Percentiles rank a stretch among this genome's conserved stretches.
Evolutionary conservation across 2,113 vertebrate species (phyloP).

Genomic region (Natator depressus): DNA sequence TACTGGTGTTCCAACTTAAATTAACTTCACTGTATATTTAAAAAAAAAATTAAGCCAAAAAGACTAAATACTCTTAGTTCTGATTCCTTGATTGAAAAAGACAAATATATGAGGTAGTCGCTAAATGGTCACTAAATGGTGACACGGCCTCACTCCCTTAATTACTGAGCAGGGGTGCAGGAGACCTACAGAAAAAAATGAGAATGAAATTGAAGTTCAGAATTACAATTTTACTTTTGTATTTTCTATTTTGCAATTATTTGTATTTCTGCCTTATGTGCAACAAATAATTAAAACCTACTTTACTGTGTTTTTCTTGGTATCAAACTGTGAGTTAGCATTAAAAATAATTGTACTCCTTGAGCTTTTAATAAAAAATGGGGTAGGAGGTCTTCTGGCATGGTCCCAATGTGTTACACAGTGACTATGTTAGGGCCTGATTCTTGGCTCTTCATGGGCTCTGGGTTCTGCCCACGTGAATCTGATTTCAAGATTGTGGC

Average conservation of each 20-base stretch:
- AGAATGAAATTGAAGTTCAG: conserved; percentile 4
- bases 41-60: neutral
- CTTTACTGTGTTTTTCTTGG: conserved; percentile 64
- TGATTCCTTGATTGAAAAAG: neutral
- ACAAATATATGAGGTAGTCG: neutral
- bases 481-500: neutral
- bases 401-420: neutral
- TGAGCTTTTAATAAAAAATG: neutral
- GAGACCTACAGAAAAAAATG: neutral
- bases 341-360: neutral
- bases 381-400: neutral
- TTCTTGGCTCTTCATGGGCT: neutral
- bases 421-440: neutral
- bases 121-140: neutral
- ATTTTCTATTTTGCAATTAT: conserved; percentile 38
- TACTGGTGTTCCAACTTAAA: neutral
- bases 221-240: neutral
- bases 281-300: conserved; percentile 63
- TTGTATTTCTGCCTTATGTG: conserved; percentile 44
- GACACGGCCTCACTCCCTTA: neutral
- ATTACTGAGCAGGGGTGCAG: neutral
- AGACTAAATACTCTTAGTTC: neutral
- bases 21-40: neutral
- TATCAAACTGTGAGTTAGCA: neutral
- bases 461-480: no score